Base-by-base conservation (phyloP, 2,888 invertebrate genomes). In the Drosophila affinis region DNA sequence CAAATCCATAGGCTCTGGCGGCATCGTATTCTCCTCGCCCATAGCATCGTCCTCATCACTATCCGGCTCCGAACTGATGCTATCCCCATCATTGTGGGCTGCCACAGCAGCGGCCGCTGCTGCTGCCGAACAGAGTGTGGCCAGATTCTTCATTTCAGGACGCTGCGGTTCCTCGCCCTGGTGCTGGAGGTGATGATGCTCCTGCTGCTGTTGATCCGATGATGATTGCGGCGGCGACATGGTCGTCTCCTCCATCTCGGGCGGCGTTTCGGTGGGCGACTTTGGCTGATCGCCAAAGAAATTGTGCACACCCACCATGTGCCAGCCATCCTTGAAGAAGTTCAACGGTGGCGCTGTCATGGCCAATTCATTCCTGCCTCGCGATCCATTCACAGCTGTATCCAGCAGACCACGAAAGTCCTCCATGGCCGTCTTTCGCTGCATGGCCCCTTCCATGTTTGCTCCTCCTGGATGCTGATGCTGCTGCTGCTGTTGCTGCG, bases 221-320 rank as follows among this genome's bases (percentile, higher is more conserved):
- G 39, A 39, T n/a, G 39, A 81, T 39, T 62, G 62, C 18, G 52
- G 61, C n/a, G 81, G 73, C 24, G 72, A 56, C 88, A 83, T 91
- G 39, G 81, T 78, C 6, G 76, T 78, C 54, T 89, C 84, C 44
- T 85, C 85, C 85, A 85, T 89, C 46, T 90, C 90, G 9, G 90
- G 90, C 2, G 90, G 89, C 46, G 92, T 91, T 75, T 92, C 92
- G 45, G 92, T 91, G 27, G 92, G 92, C 17, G 92, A 92, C 78
- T 92, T 92, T n/a, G 92, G 92, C 72, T 92, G 92, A 75, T 92
- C 92, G 59, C 90, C 91, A 67, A 92, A 91, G 68, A 91, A 89
- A 58, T 91, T 91, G 32, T 90, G 91, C 72, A 91, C 89, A 34
- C 89, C 89, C 62, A 92, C 88, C 73, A 92, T 89, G 56, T 91